phyloP scores from a whole-genome alignment of 1,140 invertebrate species.

The Leptinotarsa lineolata region DNA sequence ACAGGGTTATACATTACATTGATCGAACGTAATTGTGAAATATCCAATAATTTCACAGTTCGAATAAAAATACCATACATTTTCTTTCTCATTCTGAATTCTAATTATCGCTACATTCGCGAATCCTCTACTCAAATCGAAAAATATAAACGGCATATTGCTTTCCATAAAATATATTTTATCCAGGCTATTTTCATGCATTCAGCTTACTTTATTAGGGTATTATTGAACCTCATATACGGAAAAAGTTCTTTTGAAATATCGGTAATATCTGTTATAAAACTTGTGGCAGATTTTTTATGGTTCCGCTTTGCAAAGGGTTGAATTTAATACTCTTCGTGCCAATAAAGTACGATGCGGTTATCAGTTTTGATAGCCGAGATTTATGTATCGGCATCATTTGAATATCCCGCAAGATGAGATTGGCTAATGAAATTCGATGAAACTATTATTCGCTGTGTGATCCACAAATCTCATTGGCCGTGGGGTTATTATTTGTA shows the following conservation, averaged over 20 bases:
- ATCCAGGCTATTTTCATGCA: slow-evolving; percentile 23
- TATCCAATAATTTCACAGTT: too few species aligned
- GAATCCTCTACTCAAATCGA: neutral
- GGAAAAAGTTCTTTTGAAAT: slow-evolving; percentile 22
- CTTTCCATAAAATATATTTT: slow-evolving; percentile 24
- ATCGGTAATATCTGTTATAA: slow-evolving; percentile 23
- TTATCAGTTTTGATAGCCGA: neutral
- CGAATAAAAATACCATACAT: neutral
- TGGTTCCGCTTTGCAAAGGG: slow-evolving; percentile 16
- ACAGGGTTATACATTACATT: too few species aligned
- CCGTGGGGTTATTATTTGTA: too few species aligned
- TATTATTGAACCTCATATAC: slow-evolving; percentile 21
- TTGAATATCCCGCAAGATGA: too few species aligned
- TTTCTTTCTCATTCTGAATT: neutral
- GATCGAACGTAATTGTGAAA: too few species aligned
- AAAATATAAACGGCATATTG: slow-evolving; percentile 18
- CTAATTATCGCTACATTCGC: neutral
- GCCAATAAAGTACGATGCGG: neutral
- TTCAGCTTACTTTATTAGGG: slow-evolving; percentile 23
- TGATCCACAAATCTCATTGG: too few species aligned
- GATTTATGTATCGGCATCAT: neutral
- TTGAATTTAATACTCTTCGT: slow-evolving; percentile 20
- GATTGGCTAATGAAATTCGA: too few species aligned
- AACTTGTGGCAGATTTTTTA: slow-evolving; percentile 24
- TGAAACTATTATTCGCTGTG: too few species aligned